These are phyloP conservation scores for Lipophrys pholis DNA, from an alignment of 2,113 vertebrate genomes.

Conservation along the genomic window DNA sequence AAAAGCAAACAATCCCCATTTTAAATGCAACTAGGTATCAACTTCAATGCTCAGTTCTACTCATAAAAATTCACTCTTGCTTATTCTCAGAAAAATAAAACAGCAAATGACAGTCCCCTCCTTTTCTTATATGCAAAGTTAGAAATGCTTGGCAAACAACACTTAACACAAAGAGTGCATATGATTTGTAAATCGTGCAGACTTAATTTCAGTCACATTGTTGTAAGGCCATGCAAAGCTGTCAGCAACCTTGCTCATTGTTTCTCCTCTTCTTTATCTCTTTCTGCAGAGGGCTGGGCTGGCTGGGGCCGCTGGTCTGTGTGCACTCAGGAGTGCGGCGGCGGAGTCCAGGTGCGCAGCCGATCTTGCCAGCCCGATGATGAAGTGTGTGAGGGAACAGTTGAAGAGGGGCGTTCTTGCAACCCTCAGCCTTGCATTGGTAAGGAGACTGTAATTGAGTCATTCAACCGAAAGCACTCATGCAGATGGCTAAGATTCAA, in stretches of 20 bases:
- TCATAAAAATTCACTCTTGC: slow-evolving; percentile 25
- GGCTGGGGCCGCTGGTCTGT: slow-evolving; percentile 94
- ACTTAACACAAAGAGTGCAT: background rate
- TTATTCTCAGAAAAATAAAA: slow-evolving; percentile 16
- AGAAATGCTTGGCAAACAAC: background rate
- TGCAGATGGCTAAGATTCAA: slow-evolving; percentile 11
- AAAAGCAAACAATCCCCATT: slow-evolving; percentile 57
- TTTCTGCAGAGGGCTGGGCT: slow-evolving; percentile 90
- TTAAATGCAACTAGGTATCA: slow-evolving; percentile 29
- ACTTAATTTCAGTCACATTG: background rate
- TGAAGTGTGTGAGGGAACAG: slow-evolving; percentile 89
- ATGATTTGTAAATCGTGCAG: too few species aligned
- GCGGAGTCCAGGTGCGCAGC: slow-evolving; percentile 94
- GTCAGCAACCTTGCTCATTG: background rate
- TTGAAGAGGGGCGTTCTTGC: slow-evolving; percentile 94
- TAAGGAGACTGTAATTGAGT: slow-evolving; percentile 71
- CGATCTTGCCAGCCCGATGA: slow-evolving; percentile 90
- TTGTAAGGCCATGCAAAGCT: background rate
- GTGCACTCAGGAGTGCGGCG: slow-evolving; percentile 95
- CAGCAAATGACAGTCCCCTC: slow-evolving; percentile 25
- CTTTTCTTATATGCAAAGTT: slow-evolving; percentile 8
- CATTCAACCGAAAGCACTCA: background rate
- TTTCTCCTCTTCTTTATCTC: slow-evolving; percentile 35
- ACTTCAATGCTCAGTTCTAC: slow-evolving; percentile 6
- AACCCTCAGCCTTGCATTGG: slow-evolving; percentile 94